Evolutionary conservation across 2,888 invertebrate species (phyloP), one percentile per base, ranked within the genome.

Genomic region (Oscheius onirici): DNA sequence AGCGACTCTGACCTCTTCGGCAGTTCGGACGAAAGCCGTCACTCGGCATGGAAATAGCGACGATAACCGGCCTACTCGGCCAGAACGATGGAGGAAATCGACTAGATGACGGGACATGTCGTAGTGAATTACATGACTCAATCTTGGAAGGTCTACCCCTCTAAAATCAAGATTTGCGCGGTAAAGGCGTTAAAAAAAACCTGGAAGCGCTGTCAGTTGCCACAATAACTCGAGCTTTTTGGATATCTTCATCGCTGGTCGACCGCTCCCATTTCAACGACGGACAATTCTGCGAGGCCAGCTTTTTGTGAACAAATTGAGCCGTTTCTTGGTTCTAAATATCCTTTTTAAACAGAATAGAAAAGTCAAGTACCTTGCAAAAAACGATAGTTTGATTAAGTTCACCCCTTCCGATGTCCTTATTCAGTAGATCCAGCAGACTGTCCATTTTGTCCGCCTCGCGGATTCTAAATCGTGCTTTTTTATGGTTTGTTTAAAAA

Each of bases 351-450:
- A n/a, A n/a, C n/a, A n/a, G n/a, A n/a, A n/a, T n/a, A n/a, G n/a
- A n/a, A n/a, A n/a, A n/a, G 15, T 24, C 8, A 28, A 34, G 10
- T 41, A 70, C 70, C 44, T 70, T 71, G 34, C 71, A 71, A 54
- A 71, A 71, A 15, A 71, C 66, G 22, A 71, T 22, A 13, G 55
- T 71, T 66, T 71, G 71, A 55, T 71, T 71, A 10, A 54, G 46
- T 13, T 57, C 34, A 10, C 71, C 71, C 1, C 46, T 1, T 3
- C 22, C 44, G 26, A 57, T 17, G 40, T 71, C 71, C 15, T 52
- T 34, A 8, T 57, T 28, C n/a, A 71, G 11, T 1, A 65, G n/a
- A 13, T 65, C 20, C 15, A 17, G 1, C 13, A 71, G 41, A 13
- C 65, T 24, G 8, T 58, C 24, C 6, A 71, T 28, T 55, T 66